Base-by-base conservation (phyloP, 2,888 invertebrate species). In the Brenthis daphne region DNA sequence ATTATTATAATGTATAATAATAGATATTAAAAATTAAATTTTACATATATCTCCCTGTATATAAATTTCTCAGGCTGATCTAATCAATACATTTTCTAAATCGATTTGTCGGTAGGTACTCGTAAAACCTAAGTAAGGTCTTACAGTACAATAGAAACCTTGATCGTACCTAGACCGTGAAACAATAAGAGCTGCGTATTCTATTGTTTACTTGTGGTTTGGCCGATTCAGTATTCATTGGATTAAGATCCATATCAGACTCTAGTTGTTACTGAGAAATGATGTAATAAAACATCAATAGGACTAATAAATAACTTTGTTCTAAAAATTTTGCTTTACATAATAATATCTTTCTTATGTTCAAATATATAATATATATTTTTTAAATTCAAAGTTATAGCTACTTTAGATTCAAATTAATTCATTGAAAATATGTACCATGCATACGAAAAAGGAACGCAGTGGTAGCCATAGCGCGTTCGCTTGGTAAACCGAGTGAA, bases 101-200 rank as follows among this genome's bases (percentile, higher is more conserved):
- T 47, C 13, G 20, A 47, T 43, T 24, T 47, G 47, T 47, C 20
- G n/a, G 13, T 37, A 29, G 56, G 33, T 20, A 13, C 48, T 24
- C 13, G 11, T 1, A 11, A 43, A 43, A 11, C n/a, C 33, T n/a
- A 29, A 60, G 50, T n/a, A 29, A 60, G 50, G 60, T 60, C 50
- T 50, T n/a, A 43, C 8, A 43, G n/a, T 29, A 54, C 54, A 8
- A 54, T 55, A 43, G 54, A 6, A 24, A 48, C 71, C 71, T 71
- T 69, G 71, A 60, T 54, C 57, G 13, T 57, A 66, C 71, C 69
- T 71, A 69, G 71, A 66, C 71, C 71, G 71, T 69, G 71, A 71
- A 71, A 67, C 65, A 69, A 64, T 68, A 54, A 57, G 48, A 33
- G 24, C 48, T 56, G 58, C 64, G 55, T 51, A 60, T 48, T 51